Conservation (phyloP, 2,888 invertebrate genomes). For the Folsomia manolachei region DNA sequence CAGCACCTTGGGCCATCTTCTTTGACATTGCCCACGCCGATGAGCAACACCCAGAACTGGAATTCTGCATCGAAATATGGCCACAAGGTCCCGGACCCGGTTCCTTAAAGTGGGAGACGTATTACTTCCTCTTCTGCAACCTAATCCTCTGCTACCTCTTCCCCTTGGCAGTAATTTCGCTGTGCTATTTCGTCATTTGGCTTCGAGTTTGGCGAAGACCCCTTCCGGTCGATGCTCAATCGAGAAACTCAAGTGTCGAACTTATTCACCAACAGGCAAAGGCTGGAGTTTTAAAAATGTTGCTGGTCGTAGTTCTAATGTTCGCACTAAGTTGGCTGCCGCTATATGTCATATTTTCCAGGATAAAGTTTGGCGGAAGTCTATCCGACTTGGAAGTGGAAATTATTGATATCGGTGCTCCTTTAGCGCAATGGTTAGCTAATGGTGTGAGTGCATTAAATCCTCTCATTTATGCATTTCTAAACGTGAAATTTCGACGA, state of each 20-base stretch:
- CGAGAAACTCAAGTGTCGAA: conserved; percentile 47
- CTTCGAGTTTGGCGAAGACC: conserved; percentile 55
- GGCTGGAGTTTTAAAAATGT: conserved; percentile 57
- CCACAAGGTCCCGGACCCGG: conserved; percentile 53
- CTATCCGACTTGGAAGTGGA: conserved; percentile 51
- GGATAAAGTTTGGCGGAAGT: conserved; percentile 53
- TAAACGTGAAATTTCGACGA: conserved; percentile 41
- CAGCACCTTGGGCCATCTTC: conserved; percentile 57
- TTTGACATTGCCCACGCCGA: conserved; percentile 68
- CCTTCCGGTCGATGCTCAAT: conserved; percentile 63
- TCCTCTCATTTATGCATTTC: conserved; percentile 56
- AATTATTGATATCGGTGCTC: conserved; percentile 54
- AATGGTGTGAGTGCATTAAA: conserved; percentile 61
- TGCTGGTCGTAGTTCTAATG: conserved; percentile 59
- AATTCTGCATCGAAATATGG: conserved; percentile 60
- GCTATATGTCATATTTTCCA: conserved; percentile 57
- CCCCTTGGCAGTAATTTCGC: conserved; percentile 58
- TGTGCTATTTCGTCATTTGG: conserved; percentile 60
- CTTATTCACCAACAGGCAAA: conserved; percentile 53
- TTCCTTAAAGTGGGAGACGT: conserved; percentile 55
- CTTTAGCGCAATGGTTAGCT: conserved; percentile 59
- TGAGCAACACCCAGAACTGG: conserved; percentile 66
- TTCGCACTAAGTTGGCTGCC: conserved; percentile 61
- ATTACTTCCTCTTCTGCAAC: conserved; percentile 59
- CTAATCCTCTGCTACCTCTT: conserved; percentile 59